Evolutionary conservation across 2,888 invertebrate genomes (phyloP).

Genomic region (Drosophila borealis): DNA sequence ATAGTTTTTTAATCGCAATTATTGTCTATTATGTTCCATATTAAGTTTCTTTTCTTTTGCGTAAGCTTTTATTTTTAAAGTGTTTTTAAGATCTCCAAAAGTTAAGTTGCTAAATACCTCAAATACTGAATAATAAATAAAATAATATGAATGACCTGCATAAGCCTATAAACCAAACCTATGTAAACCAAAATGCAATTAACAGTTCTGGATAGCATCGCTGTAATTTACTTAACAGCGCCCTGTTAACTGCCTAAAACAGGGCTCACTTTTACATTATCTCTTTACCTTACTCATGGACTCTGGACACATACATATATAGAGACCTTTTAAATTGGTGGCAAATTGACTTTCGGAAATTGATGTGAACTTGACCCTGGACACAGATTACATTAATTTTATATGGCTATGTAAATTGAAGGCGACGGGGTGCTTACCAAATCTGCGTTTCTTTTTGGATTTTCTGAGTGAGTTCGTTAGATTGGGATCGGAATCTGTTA

Average conservation of each 20-base stretch:
- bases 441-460: conserved; percentile 85
- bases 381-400: conserved; percentile 7
- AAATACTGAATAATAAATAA: too few species aligned
- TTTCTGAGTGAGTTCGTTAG: conserved; percentile 85
- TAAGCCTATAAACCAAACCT: too few species aligned
- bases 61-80: background rate
- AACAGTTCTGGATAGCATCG: background rate
- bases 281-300: background rate
- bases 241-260: background rate
- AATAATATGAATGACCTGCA: too few species aligned
- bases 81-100: too few species aligned
- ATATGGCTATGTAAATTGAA: conserved; percentile 36
- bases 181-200: too few species aligned
- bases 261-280: background rate
- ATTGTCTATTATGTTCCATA: too few species aligned
- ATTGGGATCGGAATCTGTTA: conserved; percentile 83
- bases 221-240: background rate
- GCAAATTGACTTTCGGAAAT: conserved; percentile 13
- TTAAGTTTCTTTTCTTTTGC: background rate
- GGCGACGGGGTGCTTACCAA: conserved; percentile 83
- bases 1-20: too few species aligned
- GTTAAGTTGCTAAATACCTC: too few species aligned
- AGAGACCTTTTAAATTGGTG: background rate
- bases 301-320: background rate
- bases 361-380: conserved; percentile 41